Base-by-base conservation (phyloP, 2,888 invertebrate genomes). In the Diloba caeruleocephala region DNA sequence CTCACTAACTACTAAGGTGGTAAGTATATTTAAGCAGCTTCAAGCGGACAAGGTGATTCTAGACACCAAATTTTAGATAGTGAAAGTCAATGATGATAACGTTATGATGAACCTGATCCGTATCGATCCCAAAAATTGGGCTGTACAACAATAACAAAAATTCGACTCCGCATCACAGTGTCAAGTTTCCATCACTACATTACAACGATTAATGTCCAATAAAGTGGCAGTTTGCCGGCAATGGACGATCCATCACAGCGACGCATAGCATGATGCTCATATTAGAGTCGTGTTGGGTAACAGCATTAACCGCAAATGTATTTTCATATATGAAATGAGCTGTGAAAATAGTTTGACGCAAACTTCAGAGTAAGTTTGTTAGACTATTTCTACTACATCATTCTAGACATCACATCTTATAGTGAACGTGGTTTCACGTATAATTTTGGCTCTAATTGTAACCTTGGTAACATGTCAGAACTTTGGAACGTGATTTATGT, bases 161-260 rank as follows among this genome's bases (percentile, higher is more conserved):
- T 37, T 34, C 9, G 36, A 60, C 48, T 56, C 56, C 45, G 21
- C 13, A 38, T 48, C 37, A 21, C 53, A 38, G 62, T 66, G 53
- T 72, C 73, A 34, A 50, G 52, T 70, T 54, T 67, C 67, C 67
- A 71, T 67, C 36, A 61, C 66, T 56, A 56, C 53, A 61, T 60
- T 43, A 51, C 34, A 54, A 44, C 74, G 66, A 72, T 71, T 63
- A 74, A 59, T 71, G 65, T 66, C 68, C 60, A 71, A 74, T 72
- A 71, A 68, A 66, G 48, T 57, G 57, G 68, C 56, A 54, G 56
- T 54, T 43, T 36, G 50, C 59, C 51, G 58, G 60, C 55, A 51
- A 66, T 56, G 57, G 57, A 62, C 59, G 60, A 72, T 74, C 72
- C 58, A 72, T 72, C 72, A 73, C 36, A 9, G 52, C 45, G 33